Evolutionary conservation across 1,140 invertebrate genomes (phyloP).

Genomic region (Philaenus spumarius): DNA sequence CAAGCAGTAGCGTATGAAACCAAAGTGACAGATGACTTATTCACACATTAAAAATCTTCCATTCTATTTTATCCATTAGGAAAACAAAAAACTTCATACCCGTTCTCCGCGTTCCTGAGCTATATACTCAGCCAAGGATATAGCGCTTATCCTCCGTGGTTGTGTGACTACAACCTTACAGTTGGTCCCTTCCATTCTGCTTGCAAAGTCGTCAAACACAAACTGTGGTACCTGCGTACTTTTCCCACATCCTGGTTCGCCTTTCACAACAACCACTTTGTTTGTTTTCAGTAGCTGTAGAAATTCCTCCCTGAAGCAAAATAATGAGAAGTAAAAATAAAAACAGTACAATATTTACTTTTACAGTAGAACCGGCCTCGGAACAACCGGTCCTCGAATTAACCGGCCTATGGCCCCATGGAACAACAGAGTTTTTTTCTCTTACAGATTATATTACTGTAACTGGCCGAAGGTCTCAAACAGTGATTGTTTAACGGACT

Average conservation of each 20-base stretch:
- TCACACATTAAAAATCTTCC: neutral
- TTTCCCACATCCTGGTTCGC: slow-evolving; percentile 51
- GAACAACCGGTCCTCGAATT: too few species aligned
- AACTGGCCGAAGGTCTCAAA: too few species aligned
- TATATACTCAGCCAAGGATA: slow-evolving; percentile 80
- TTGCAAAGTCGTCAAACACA: slow-evolving; percentile 72
- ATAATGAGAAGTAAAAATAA: too few species aligned
- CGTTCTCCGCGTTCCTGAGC: slow-evolving; percentile 71
- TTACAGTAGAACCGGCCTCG: too few species aligned
- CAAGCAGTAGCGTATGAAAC: neutral
- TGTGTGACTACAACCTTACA: slow-evolving; percentile 85
- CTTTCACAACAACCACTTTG: slow-evolving; percentile 36
- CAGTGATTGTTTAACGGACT: too few species aligned
- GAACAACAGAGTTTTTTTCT: too few species aligned
- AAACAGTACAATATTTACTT: too few species aligned
- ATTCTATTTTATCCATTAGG: too few species aligned
- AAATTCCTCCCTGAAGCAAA: too few species aligned
- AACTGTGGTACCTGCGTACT: slow-evolving; percentile 76
- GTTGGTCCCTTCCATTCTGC: slow-evolving; percentile 54
- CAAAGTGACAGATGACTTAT: neutral
- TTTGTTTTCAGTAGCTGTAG: slow-evolving; percentile 31
- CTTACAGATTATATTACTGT: too few species aligned
- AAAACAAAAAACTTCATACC: slow-evolving; percentile 49
- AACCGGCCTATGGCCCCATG: too few species aligned
- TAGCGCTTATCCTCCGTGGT: slow-evolving; percentile 85